Evolutionary conservation across 2,888 invertebrate genomes (phyloP).

Genomic region (Pachydiplax longipennis): DNA sequence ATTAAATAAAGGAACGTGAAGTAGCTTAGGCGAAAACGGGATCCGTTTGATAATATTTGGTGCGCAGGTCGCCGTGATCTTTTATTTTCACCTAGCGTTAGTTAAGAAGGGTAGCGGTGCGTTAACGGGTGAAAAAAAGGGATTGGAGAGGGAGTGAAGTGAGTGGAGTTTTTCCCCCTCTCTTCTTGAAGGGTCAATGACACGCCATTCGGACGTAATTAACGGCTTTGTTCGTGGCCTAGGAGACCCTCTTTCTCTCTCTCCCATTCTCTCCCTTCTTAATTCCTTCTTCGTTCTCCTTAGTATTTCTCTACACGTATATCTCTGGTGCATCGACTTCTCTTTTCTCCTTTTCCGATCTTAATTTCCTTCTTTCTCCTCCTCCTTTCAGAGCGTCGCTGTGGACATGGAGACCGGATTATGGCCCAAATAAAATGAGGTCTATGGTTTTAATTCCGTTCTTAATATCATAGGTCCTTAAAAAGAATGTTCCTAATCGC

Average conservation of each 20-base stretch:
- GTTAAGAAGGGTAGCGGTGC: not conserved
- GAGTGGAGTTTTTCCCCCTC: not conserved
- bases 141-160: not conserved
- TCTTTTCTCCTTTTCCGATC: not conserved
- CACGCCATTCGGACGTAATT: conserved; percentile 40
- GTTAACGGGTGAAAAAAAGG: not conserved
- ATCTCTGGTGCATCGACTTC: not conserved
- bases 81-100: not conserved
- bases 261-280: not conserved
- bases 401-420: not conserved
- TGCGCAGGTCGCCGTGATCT: not conserved
- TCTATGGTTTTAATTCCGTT: not conserved
- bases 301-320: not conserved
- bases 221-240: conserved; percentile 22
- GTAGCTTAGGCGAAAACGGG: not conserved
- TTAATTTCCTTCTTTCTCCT: not conserved
- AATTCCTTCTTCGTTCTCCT: not conserved
- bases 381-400: not conserved
- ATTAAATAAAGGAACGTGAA: not conserved
- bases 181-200: conserved; percentile 16
- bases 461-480: not conserved
- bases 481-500: not conserved
- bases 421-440: not conserved
- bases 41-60: not conserved
- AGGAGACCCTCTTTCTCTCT: conserved; percentile 24